phyloP scores from a whole-genome alignment of 1,140 invertebrate species.

The Hermatobates lingyangjiaoensis region DNA sequence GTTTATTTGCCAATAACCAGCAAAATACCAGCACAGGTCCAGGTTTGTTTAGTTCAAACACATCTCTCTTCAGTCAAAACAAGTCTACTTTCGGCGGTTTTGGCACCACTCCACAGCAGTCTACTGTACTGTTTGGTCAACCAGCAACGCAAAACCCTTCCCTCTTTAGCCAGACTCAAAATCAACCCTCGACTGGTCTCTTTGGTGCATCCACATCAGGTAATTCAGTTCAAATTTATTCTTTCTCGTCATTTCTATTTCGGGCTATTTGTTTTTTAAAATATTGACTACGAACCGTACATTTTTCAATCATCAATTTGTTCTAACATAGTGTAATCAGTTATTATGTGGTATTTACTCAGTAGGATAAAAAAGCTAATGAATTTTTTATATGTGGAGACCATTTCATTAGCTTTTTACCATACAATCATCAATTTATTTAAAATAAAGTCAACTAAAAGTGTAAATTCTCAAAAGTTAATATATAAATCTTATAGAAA shows the following conservation, averaged over 20 bases:
- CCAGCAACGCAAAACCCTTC: slow-evolving; percentile 25
- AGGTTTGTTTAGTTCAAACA: slow-evolving; percentile 31
- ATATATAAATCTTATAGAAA: neutral
- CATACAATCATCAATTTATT: neutral
- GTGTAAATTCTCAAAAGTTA: neutral
- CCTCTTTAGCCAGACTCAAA: slow-evolving; percentile 39
- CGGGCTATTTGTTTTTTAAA: neutral
- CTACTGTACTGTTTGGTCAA: slow-evolving; percentile 34
- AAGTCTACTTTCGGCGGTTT: slow-evolving; percentile 35
- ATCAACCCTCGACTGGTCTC: slow-evolving; percentile 31
- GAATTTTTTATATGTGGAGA: too few species aligned
- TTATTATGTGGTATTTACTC: neutral
- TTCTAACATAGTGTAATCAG: too few species aligned
- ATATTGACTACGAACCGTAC: neutral
- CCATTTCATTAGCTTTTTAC: too few species aligned
- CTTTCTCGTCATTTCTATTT: neutral
- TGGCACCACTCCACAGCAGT: slow-evolving; percentile 25
- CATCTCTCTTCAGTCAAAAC: slow-evolving; percentile 37
- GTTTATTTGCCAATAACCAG: slow-evolving; percentile 19
- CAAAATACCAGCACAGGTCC: slow-evolving; percentile 22
- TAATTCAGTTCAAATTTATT: neutral
- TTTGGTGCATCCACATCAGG: slow-evolving; percentile 29
- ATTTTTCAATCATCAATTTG: neutral
- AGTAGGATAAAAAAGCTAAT: neutral
- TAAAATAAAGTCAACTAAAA: neutral